These are phyloP conservation scores for Drosophila borborema DNA, from an alignment of 2,888 invertebrate species.

Conservation along the genomic window DNA sequence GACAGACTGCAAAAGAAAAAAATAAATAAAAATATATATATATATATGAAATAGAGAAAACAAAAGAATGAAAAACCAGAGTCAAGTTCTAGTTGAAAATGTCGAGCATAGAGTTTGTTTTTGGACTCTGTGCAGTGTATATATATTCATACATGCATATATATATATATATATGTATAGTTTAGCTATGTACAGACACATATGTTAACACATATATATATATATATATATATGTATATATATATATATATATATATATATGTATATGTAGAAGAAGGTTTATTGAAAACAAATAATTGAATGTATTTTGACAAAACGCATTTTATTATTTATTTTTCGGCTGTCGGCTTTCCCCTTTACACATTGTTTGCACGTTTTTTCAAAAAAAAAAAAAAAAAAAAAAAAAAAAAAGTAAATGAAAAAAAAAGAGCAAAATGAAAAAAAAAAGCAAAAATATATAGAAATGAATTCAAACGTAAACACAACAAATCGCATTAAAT, in stretches of 20 bases:
- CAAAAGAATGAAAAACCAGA: constrained; percentile 6
- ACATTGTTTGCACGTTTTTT: constrained; percentile 86
- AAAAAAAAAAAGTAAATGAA: constrained; percentile 29
- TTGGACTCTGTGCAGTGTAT: constrained; percentile 34
- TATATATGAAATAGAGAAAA: constrained; percentile 1
- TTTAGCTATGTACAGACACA: background rate
- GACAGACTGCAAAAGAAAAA: constrained; percentile 34
- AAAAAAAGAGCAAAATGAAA: constrained; percentile 48
- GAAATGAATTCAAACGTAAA: constrained; percentile 64
- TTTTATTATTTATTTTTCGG: constrained; percentile 83
- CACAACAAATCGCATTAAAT: constrained; percentile 69
- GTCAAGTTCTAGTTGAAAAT: constrained; percentile 23
- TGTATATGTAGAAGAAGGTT: constrained; percentile 17
- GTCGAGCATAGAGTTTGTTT: constrained; percentile 44
- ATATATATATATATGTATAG: constrained; percentile 2
- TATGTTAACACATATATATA: background rate
- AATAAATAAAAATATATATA: background rate
- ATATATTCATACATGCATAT: background rate
- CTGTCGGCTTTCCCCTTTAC: constrained; percentile 86
- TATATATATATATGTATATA: background rate
- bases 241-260: no score
- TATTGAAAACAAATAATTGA: constrained; percentile 63
- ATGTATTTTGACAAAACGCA: constrained; percentile 68
- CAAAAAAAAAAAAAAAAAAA: constrained; percentile 63
- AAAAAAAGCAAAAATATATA: constrained; percentile 50